Percentiles rank a stretch among this genome's conserved stretches.
These are phyloP conservation scores for Eupithecia dodoneata DNA, from an alignment of 2,888 invertebrate species.

Conservation along the genomic window DNA sequence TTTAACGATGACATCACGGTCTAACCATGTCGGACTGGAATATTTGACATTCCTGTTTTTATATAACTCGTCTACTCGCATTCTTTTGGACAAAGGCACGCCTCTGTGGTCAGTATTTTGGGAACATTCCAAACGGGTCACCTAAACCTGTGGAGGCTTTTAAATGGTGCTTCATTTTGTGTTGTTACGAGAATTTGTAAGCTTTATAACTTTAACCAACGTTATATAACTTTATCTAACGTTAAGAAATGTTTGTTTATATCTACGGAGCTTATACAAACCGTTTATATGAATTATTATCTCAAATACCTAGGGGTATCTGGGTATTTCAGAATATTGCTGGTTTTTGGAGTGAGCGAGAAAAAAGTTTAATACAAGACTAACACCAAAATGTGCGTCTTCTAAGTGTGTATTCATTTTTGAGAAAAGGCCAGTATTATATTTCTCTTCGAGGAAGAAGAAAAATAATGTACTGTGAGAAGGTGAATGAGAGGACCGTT, in stretches of 20 bases:
- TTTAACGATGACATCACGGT: slow-evolving; percentile 31
- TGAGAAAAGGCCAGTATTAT: no score
- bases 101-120: slow-evolving; percentile 58
- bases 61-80: slow-evolving; percentile 41
- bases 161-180: neutral
- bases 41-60: slow-evolving; percentile 49
- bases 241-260: neutral
- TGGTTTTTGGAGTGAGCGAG: no score
- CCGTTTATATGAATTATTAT: neutral
- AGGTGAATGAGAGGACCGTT: no score
- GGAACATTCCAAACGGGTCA: slow-evolving; percentile 40
- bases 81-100: slow-evolving; percentile 38
- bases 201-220: neutral
- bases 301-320: no score
- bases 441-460: no score
- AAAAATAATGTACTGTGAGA: no score
- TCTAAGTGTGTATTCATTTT: no score
- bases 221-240: neutral
- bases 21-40: slow-evolving; percentile 38
- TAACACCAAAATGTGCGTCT: no score
- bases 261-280: neutral
- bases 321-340: no score
- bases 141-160: slow-evolving; percentile 2
- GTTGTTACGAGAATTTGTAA: neutral
- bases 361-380: no score